phyloP scores from a whole-genome alignment of 2,797 vertebrate genomes.

The Manis pentadactyla region DNA sequence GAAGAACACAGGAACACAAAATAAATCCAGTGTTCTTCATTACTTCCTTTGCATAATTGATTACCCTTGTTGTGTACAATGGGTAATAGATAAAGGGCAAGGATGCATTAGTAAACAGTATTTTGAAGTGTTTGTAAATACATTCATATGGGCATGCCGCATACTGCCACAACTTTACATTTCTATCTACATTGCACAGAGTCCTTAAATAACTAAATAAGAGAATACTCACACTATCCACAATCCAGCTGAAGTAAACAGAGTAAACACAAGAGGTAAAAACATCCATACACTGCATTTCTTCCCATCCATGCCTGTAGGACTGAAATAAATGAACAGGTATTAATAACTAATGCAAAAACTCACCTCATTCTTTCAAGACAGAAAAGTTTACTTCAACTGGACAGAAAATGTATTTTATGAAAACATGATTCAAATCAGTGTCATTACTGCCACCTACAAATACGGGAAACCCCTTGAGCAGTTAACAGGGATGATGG shows the following conservation, averaged over 20 bases:
- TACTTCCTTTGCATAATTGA: not conserved
- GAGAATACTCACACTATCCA: slow-evolving; percentile 93
- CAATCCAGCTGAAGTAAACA: slow-evolving; percentile 92
- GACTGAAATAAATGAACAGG: slow-evolving; percentile 65
- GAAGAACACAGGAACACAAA: not conserved
- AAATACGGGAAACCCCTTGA: not conserved
- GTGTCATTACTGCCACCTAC: not conserved
- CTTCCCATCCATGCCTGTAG: slow-evolving; percentile 88
- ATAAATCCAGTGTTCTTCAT: not conserved
- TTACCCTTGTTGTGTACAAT: slow-evolving; percentile 36
- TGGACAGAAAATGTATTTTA: not conserved
- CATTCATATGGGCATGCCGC: not conserved
- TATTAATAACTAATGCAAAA: not conserved
- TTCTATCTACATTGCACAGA: not conserved
- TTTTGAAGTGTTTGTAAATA: slow-evolving; percentile 20
- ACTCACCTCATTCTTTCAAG: not conserved
- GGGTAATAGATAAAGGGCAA: slow-evolving; percentile 19
- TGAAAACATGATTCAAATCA: not conserved
- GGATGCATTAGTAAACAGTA: not conserved
- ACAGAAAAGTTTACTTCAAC: not conserved
- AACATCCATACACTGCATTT: slow-evolving; percentile 93
- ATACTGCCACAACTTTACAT: not conserved
- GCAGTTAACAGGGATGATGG: not conserved
- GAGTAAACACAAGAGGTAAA: slow-evolving; percentile 91
- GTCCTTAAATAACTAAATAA: not conserved